phyloP scores from a whole-genome alignment of 1,140 invertebrate species.

The Ditylenchus dipsaci region DNA sequence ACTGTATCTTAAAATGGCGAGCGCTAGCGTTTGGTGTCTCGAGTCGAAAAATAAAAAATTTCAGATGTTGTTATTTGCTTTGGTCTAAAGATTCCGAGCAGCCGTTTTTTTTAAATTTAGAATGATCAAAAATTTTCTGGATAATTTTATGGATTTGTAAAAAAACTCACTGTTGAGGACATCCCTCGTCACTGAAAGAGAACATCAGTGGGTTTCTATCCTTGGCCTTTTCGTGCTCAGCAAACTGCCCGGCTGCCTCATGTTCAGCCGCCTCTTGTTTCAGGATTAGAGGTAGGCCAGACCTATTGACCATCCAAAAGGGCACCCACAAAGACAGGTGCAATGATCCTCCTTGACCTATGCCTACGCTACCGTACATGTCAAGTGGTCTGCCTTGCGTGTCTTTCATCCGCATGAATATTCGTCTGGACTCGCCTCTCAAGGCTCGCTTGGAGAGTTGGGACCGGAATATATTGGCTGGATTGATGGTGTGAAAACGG shows the following conservation, averaged over 20 bases:
- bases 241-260: conserved; percentile 84
- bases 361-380: conserved; percentile 67
- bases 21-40: too few species aligned
- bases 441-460: conserved; percentile 4
- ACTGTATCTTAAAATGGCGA: too few species aligned
- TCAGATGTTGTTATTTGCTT: too few species aligned
- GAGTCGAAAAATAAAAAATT: too few species aligned
- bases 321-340: conserved; percentile 76
- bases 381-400: conserved; percentile 69
- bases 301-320: conserved; percentile 93
- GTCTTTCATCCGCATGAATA: conserved; percentile 65
- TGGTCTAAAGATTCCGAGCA: too few species aligned
- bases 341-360: conserved; percentile 63
- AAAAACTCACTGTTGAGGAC: conserved; percentile 49
- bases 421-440: conserved; percentile 15
- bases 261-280: conserved; percentile 73
- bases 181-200: conserved; percentile 82
- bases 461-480: conserved; percentile 1
- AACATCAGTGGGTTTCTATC: conserved; percentile 88
- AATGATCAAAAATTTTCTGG: too few species aligned
- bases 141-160: too few species aligned
- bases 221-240: conserved; percentile 84
- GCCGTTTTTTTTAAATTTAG: too few species aligned
- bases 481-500: conserved; percentile 12
- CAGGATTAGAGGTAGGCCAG: conserved; percentile 86